A percentile compares a stretch with the other conserved stretches of the same genome.
These are phyloP conservation scores for Oreotragus oreotragus DNA, from an alignment of 2,113 vertebrate genomes.

Conservation along the genomic window DNA sequence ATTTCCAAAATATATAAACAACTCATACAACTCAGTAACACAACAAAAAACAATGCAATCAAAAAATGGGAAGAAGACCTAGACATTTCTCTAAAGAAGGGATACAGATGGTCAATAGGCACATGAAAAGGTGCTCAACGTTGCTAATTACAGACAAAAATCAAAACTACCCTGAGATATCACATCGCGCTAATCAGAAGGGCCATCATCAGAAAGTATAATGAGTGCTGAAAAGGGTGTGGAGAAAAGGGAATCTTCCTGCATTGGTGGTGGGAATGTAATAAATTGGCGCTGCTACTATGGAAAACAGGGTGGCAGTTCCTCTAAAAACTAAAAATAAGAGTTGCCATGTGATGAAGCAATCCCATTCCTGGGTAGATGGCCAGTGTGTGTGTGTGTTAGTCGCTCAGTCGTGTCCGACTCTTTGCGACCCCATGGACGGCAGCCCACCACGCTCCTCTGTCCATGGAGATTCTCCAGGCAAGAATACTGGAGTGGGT, in stretches of 20 bases:
- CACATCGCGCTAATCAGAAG: background rate
- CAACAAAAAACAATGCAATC: background rate
- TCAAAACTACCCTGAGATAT: background rate
- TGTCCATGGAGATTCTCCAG: background rate
- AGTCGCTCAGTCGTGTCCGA: background rate
- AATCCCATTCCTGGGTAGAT: background rate
- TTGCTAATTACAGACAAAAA: background rate
- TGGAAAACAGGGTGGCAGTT: background rate
- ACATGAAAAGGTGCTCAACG: background rate
- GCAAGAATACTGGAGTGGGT: background rate
- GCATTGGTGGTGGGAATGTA: background rate
- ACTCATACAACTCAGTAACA: background rate
- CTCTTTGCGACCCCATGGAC: background rate
- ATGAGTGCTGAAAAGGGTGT: background rate
- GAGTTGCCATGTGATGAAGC: background rate
- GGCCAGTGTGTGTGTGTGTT: background rate
- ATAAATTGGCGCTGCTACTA: background rate
- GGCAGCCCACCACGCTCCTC: background rate
- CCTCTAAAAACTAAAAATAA: background rate
- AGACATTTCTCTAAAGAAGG: background rate
- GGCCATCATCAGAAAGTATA: background rate
- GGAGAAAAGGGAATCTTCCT: background rate
- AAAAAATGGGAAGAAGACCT: background rate
- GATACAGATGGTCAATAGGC: background rate
- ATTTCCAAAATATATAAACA: background rate